phyloP scores from a whole-genome alignment of 2,888 invertebrate species.

The Neoitamus cyanurus region DNA sequence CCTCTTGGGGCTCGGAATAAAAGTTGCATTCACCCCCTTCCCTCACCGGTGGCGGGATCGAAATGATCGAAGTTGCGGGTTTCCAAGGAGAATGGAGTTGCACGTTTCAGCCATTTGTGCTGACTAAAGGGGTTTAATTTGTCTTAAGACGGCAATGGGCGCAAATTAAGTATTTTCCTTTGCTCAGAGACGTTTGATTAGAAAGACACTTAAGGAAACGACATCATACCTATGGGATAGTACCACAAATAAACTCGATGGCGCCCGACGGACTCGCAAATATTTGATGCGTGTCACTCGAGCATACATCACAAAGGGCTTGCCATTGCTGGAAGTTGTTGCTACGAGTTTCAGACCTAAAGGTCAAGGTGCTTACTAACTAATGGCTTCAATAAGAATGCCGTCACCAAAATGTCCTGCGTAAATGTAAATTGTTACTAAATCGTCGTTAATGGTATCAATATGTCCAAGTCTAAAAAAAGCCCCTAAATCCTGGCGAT shows the following conservation, averaged over 20 bases:
- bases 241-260: not conserved
- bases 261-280: not conserved
- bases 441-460: not conserved
- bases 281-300: not conserved
- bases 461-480: not conserved
- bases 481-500: too few relatives aligned
- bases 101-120: constrained; percentile 8
- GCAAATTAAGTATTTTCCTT: constrained; percentile 9
- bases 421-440: not conserved
- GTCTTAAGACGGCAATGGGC: constrained; percentile 19
- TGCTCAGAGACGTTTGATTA: not conserved
- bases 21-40: constrained; percentile 4
- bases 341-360: not conserved
- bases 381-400: not conserved
- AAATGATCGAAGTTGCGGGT: not conserved
- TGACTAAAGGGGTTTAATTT: constrained; percentile 18
- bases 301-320: not conserved
- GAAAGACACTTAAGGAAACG: not conserved
- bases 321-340: not conserved
- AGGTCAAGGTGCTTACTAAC: not conserved
- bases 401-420: not conserved
- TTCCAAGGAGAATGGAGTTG: not conserved
- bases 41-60: not conserved
- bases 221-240: not conserved
- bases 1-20: not conserved